Evolutionary conservation across 2,797 vertebrate species (phyloP).

Genomic region (Columba guinea): DNA sequence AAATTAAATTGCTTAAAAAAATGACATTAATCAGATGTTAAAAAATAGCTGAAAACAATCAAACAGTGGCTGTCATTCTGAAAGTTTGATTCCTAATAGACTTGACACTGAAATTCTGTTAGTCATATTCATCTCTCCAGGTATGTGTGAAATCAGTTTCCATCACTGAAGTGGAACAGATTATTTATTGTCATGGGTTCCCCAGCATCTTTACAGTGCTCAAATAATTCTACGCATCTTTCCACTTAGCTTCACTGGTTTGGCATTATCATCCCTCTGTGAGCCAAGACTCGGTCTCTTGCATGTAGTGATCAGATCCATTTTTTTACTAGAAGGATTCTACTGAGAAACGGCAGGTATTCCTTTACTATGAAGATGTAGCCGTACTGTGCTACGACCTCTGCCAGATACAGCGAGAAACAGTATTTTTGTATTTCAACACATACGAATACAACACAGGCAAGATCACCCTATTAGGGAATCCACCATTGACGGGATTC

Average conservation of each 20-base stretch:
- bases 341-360: neutral
- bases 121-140: neutral
- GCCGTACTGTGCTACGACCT: neutral
- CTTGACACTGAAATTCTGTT: conserved; percentile 20
- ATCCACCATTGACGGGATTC: neutral
- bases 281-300: neutral
- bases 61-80: neutral
- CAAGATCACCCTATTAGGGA: neutral
- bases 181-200: conserved; percentile 35
- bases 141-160: conserved; percentile 26
- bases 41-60: conserved; percentile 5
- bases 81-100: conserved; percentile 39
- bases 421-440: neutral
- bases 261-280: neutral
- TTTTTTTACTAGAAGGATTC: neutral
- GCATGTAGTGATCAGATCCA: neutral
- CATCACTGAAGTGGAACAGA: conserved; percentile 44
- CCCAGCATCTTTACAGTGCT: neutral
- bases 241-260: conserved; percentile 3
- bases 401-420: neutral
- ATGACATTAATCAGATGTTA: neutral
- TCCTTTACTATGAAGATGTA: neutral
- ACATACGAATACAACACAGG: neutral
- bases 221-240: neutral
- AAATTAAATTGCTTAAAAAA: conserved; percentile 17